These are phyloP conservation scores for Troides oblongomaculatus DNA, from an alignment of 2,888 invertebrate species.

Conservation along the genomic window DNA sequence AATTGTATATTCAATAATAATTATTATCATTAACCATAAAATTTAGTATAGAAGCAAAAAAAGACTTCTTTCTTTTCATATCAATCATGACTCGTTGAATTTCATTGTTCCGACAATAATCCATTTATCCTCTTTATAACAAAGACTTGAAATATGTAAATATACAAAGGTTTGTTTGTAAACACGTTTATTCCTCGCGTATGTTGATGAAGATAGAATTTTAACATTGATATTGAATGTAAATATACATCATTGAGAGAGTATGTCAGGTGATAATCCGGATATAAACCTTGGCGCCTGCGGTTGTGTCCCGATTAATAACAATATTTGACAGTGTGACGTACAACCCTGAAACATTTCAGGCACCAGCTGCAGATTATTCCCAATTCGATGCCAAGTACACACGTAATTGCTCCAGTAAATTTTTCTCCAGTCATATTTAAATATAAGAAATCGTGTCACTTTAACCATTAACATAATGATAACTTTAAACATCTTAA, in stretches of 20 bases:
- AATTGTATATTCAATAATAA: too few relatives aligned
- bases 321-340: conserved; percentile 42
- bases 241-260: conserved; percentile 41
- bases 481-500: conserved; percentile 6
- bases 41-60: too few relatives aligned
- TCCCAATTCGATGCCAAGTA: conserved; percentile 39
- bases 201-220: conserved; percentile 5
- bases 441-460: conserved; percentile 29
- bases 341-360: conserved; percentile 33
- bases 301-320: conserved; percentile 45
- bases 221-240: conserved; percentile 15
- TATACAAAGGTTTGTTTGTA: conserved; percentile 26
- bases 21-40: too few relatives aligned
- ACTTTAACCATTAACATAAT: not conserved
- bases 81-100: conserved; percentile 15
- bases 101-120: conserved; percentile 16
- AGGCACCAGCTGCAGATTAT: conserved; percentile 27
- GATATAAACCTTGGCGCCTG: conserved; percentile 50
- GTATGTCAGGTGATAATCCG: conserved; percentile 46
- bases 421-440: conserved; percentile 32
- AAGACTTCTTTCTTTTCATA: conserved; percentile 21
- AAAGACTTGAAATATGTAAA: conserved; percentile 17
- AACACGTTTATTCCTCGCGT: conserved; percentile 28
- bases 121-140: conserved; percentile 10
- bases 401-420: conserved; percentile 27